Conservation (phyloP, 2,888 invertebrate genomes). For the Holacanthella duospinosa region DNA sequence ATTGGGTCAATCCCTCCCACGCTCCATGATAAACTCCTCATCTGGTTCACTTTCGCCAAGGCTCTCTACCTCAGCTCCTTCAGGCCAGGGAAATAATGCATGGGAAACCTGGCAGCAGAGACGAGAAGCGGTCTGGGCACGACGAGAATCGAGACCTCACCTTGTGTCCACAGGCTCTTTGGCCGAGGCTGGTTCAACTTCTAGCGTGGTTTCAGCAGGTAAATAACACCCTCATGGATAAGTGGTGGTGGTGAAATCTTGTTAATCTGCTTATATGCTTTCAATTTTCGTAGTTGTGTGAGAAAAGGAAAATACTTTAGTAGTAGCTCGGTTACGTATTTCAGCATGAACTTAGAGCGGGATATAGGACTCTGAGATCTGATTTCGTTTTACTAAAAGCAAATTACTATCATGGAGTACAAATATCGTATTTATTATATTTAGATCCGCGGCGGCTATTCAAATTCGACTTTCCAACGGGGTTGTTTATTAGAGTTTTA, state of each 20-base stretch:
- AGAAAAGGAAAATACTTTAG: too few relatives aligned
- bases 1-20: conserved; percentile 42
- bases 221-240: background rate
- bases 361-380: too few relatives aligned
- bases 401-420: too few relatives aligned
- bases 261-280: too few relatives aligned
- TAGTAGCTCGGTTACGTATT: too few relatives aligned
- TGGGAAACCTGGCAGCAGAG: conserved; percentile 37
- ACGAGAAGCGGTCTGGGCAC: conserved; percentile 67
- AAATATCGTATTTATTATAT: too few relatives aligned
- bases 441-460: too few relatives aligned
- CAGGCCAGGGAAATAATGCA: conserved; percentile 58
- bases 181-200: conserved; percentile 54
- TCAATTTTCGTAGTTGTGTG: too few relatives aligned
- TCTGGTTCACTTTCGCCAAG: conserved; percentile 46
- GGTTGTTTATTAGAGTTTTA: too few relatives aligned
- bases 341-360: too few relatives aligned
- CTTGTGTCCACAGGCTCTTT: conserved; percentile 68
- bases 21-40: conserved; percentile 42
- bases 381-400: too few relatives aligned
- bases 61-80: conserved; percentile 76
- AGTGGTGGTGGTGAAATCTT: background rate
- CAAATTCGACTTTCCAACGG: too few relatives aligned
- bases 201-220: conserved; percentile 33
- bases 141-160: conserved; percentile 76